phyloP scores from a whole-genome alignment of 2,797 vertebrate species.

The Acestrorhynchus altus region DNA sequence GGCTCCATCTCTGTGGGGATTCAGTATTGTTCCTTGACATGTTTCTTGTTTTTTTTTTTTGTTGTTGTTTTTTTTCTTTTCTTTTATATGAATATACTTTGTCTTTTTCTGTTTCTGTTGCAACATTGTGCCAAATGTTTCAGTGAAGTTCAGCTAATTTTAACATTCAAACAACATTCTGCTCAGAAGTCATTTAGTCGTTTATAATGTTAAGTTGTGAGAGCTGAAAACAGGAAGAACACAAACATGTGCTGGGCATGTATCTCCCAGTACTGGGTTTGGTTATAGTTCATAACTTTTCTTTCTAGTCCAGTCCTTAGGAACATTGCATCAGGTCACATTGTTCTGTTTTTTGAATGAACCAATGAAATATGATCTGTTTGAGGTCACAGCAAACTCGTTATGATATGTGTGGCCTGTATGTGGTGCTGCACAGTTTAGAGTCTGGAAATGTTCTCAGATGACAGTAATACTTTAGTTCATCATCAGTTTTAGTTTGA shows the following conservation, averaged over 20 bases:
- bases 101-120: conserved; percentile 25
- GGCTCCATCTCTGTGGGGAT: conserved; percentile 10
- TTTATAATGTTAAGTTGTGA: not conserved
- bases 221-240: not conserved
- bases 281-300: not conserved
- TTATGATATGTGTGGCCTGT: not conserved
- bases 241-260: not conserved
- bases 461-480: not conserved
- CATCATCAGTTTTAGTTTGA: not conserved
- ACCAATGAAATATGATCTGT: not conserved
- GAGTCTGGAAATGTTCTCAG: not conserved
- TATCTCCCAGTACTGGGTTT: not conserved
- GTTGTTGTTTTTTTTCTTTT: not conserved
- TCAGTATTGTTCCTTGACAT: not conserved
- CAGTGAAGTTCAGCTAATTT: conserved; percentile 5
- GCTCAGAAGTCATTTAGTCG: not conserved
- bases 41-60: not conserved
- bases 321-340: not conserved
- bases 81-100: not conserved
- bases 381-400: not conserved
- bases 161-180: not conserved
- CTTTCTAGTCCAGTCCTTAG: not conserved
- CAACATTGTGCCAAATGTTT: conserved; percentile 59
- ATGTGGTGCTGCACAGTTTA: not conserved
- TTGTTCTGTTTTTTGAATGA: not conserved